Base-by-base conservation (phyloP, 1,140 invertebrate species). In the Macrobrachium rosenbergii region DNA sequence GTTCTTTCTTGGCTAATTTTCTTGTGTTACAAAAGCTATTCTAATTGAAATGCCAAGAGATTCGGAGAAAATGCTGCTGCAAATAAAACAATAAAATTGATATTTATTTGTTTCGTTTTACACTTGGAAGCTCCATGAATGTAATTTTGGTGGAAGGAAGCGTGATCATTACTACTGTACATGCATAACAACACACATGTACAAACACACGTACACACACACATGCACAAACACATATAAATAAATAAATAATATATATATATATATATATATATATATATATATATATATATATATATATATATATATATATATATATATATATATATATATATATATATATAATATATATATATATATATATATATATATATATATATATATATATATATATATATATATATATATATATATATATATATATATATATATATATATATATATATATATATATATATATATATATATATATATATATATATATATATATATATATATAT, bases 361-460 rank as follows among this genome's bases (percentile, higher is more conserved):
- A n/a, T 69, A n/a, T 21, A 17, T 69, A n/a, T 69, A 7, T n/a
- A n/a, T 69, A 7, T 7, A n/a, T 69, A n/a, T 69, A n/a, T n/a
- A n/a, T 69, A n/a, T 69, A 69, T 69, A n/a, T 69, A 69, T 69
- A 69, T 69, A 69, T 69, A 69, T 69, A 69, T n/a, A 69, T n/a
- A 69, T n/a, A 69, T n/a, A 69, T n/a, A 69, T n/a, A 67, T n/a
- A 69, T 69, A n/a, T 69, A 69, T 69, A 69, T 69, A 69, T 69
- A 69, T 69, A n/a, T 69, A 69, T 69, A 19, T n/a, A 69, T 69
- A 69, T 69, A 69, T 19, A 69, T 69, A 69, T 69, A 69, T 69
- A 69, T 69, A 69, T 69, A 3, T 69, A 69, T 69, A 19, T 69
- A 69, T 69, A 19, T 69, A 69, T 69, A 69, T 69, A 19, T 69